Evolutionary conservation across 1,140 invertebrate genomes (phyloP).

Genomic region (Tetramorium alpestre): DNA sequence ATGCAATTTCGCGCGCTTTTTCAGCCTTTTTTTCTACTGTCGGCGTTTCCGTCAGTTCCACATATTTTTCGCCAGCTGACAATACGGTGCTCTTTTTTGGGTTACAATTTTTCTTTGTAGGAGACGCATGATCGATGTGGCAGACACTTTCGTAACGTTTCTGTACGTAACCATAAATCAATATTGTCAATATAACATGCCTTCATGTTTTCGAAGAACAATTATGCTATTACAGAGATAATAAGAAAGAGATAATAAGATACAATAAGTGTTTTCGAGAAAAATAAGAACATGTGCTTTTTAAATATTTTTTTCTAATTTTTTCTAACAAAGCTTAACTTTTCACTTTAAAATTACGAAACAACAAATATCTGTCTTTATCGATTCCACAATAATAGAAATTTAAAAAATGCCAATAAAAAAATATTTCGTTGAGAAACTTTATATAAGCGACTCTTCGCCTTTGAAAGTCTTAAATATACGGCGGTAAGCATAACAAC

Average conservation of each 20-base stretch:
- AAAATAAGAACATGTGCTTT: background rate
- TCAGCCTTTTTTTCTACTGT: slow-evolving; percentile 12
- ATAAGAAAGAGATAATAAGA: background rate
- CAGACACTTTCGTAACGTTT: slow-evolving; percentile 21
- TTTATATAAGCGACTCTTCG: background rate
- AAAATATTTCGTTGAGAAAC: background rate
- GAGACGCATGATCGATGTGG: slow-evolving; percentile 47
- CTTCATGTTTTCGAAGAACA: slow-evolving; percentile 11
- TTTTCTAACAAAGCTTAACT: background rate
- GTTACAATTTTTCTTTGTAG: slow-evolving; percentile 15
- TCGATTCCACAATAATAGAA: background rate
- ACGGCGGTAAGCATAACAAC: background rate
- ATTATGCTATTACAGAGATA: background rate
- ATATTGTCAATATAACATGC: slow-evolving; percentile 53
- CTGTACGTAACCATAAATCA: slow-evolving; percentile 18
- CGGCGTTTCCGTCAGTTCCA: slow-evolving; percentile 27
- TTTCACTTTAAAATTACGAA: background rate
- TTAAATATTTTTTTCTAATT: background rate
- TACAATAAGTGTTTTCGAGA: background rate
- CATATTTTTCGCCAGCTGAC: slow-evolving; percentile 41
- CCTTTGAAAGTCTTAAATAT: background rate
- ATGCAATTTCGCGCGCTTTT: slow-evolving; percentile 46
- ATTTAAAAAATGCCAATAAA: background rate
- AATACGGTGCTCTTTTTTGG: slow-evolving; percentile 1
- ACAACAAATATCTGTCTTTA: background rate